Conservation (phyloP, 2,113 vertebrate genomes). For the Promerops cafer region DNA sequence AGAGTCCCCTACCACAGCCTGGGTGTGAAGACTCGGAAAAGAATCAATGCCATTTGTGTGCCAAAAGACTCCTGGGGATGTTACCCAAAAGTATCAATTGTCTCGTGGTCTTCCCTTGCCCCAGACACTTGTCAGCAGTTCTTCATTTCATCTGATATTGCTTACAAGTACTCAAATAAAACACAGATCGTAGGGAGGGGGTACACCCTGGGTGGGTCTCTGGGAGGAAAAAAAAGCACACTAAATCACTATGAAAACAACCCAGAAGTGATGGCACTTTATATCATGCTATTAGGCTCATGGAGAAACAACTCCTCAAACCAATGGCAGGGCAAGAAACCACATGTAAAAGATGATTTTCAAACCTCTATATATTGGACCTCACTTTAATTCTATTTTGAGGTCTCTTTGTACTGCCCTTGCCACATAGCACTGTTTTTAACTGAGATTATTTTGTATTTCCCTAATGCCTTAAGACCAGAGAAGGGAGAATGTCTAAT, state of each 20-base stretch:
- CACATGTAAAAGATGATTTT: background rate
- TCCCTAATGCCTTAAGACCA: background rate
- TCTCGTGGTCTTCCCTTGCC: background rate
- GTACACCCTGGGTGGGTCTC: background rate
- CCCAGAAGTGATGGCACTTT: background rate
- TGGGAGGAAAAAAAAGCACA: background rate
- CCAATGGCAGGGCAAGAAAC: background rate
- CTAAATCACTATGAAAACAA: background rate
- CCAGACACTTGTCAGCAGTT: conserved; percentile 32
- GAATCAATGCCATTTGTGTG: background rate
- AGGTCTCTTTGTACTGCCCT: background rate
- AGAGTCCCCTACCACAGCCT: background rate
- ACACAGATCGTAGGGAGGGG: background rate
- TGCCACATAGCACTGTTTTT: background rate
- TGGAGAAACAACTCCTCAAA: background rate
- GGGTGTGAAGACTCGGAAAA: background rate
- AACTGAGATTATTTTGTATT: background rate
- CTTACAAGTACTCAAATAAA: conserved; percentile 8
- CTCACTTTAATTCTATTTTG: background rate
- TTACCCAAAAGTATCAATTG: background rate
- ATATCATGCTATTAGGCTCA: background rate
- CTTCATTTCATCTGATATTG: background rate
- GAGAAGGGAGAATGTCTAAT: background rate
- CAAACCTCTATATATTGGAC: background rate
- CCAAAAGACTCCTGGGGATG: background rate